Evolutionary conservation across 1,140 invertebrate species (phyloP).

Genomic region (Penaeus indicus): DNA sequence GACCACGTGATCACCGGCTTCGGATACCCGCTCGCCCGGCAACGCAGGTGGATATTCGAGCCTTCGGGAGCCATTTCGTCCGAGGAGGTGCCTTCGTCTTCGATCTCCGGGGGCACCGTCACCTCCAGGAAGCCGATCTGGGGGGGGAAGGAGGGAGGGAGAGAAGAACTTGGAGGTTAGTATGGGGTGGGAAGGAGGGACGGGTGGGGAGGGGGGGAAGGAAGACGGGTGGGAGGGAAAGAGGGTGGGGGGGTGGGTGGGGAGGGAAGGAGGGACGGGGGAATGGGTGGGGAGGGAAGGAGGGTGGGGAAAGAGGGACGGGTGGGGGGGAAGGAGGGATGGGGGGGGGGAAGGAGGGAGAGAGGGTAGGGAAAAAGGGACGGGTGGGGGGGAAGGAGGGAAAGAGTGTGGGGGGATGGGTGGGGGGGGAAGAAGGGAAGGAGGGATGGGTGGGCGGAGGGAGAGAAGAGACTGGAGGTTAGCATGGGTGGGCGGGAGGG

Average conservation of each 20-base stretch:
- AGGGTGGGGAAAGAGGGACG: too few species aligned
- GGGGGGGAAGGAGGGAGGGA: background rate
- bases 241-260: too few species aligned
- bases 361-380: background rate
- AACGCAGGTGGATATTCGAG: conserved; percentile 81
- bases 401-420: too few species aligned
- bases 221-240: too few species aligned
- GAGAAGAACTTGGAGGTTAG: too few species aligned
- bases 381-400: background rate
- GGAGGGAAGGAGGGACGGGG: too few species aligned
- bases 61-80: conserved; percentile 81
- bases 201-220: too few species aligned
- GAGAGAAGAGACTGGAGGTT: background rate
- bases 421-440: background rate
- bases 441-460: background rate
- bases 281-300: too few species aligned
- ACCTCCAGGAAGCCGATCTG: conserved; percentile 87
- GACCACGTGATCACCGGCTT: conserved; percentile 77
- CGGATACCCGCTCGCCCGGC: conserved; percentile 72
- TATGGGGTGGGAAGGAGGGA: too few species aligned
- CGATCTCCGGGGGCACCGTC: conserved; percentile 86
- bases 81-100: conserved; percentile 75
- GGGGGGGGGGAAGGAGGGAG: background rate
- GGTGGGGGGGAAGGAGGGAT: too few species aligned
- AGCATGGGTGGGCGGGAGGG: too few species aligned